phyloP scores from a whole-genome alignment of 1,140 invertebrate genomes.

The Pseudobourletiella spinata region DNA sequence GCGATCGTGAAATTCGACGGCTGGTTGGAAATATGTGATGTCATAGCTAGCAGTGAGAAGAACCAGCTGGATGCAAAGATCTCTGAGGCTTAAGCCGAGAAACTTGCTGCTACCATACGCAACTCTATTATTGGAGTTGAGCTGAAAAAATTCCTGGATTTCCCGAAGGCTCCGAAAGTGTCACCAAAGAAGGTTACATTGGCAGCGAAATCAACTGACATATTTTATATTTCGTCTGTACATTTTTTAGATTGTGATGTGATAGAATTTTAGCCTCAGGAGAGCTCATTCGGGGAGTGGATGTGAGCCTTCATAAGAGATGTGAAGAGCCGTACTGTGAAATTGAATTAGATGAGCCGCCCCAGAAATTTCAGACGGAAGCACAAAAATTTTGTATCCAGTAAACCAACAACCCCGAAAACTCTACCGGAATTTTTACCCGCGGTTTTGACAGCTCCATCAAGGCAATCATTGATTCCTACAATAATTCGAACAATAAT shows the following conservation, averaged over 20 bases:
- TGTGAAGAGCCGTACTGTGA: constrained; percentile 74
- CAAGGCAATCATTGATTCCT: no score
- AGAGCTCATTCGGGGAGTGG: constrained; percentile 75
- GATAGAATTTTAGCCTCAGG: background rate
- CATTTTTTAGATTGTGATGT: no score
- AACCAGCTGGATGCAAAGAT: constrained; percentile 17
- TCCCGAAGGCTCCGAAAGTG: constrained; percentile 18
- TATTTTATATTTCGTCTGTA: no score
- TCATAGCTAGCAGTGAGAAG: constrained; percentile 9
- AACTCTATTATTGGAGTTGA: constrained; percentile 28
- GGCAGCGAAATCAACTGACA: no score
- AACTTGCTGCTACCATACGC: constrained; percentile 25
- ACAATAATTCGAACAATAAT: no score
- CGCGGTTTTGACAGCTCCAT: no score
- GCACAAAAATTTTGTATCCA: no score
- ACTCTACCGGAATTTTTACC: no score
- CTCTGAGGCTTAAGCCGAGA: constrained; percentile 19
- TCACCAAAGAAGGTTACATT: constrained; percentile 37
- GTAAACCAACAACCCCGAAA: no score
- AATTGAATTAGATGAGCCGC: constrained; percentile 88
- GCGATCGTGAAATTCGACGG: constrained; percentile 66
- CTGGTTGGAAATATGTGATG: constrained; percentile 64
- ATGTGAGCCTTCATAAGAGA: constrained; percentile 56
- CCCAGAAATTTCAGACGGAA: constrained; percentile 84
- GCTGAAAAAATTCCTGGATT: constrained; percentile 15